phyloP scores from a whole-genome alignment of 2,888 invertebrate species.

The Strigamia transsilvanica region DNA sequence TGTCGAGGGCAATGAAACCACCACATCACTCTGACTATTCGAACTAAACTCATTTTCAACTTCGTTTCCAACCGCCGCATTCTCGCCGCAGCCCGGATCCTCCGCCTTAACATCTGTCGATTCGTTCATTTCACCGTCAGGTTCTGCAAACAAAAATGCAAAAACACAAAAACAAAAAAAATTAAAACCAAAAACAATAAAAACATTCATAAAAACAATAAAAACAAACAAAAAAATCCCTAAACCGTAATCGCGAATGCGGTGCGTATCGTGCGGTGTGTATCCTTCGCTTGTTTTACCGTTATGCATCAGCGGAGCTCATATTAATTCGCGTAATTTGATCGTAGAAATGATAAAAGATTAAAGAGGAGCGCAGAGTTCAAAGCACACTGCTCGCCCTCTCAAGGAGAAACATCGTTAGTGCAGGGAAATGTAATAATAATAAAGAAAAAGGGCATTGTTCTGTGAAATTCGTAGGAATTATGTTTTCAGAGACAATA shows the following conservation, averaged over 20 bases:
- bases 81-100: neutral
- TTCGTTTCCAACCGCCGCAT: neutral
- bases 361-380: neutral
- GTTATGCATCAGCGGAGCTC: conserved; percentile 10
- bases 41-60: conserved; percentile 7
- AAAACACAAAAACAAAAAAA: neutral
- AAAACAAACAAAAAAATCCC: too few species aligned
- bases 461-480: neutral
- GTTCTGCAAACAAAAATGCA: neutral
- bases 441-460: neutral
- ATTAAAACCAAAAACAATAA: neutral
- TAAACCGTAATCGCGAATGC: neutral
- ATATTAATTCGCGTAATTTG: neutral
- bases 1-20: neutral
- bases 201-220: neutral
- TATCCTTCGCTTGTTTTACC: conserved; percentile 10
- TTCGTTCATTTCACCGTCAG: conserved; percentile 3
- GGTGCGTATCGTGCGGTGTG: neutral
- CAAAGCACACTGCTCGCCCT: neutral
- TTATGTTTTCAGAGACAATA: neutral
- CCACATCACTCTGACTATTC: neutral
- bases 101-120: neutral
- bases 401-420: conserved; percentile 21
- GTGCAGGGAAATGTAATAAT: neutral
- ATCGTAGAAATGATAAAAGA: neutral